Evolutionary conservation across 2,888 invertebrate species (phyloP).

Genomic region (Macrophya annulata): DNA sequence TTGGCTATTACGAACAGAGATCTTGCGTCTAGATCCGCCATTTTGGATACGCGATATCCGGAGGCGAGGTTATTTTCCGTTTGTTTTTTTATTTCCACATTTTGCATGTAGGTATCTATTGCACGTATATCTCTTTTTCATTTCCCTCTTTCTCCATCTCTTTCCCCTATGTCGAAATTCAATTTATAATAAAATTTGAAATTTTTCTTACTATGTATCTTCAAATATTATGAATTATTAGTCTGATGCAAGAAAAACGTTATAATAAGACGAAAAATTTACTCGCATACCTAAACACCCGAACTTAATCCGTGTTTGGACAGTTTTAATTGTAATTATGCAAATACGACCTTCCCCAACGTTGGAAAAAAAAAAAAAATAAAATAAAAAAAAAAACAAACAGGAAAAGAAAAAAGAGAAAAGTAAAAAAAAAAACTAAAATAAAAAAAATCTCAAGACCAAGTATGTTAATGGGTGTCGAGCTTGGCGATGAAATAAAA

Average conservation of each 20-base stretch:
- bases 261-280: not conserved
- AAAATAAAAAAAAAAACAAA: conserved; percentile 56
- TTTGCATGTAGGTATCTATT: not conserved
- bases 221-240: not conserved
- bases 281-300: not conserved
- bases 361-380: not conserved
- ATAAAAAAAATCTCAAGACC: conserved; percentile 69
- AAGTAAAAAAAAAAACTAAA: not conserved
- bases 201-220: not conserved
- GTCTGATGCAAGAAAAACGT: not conserved
- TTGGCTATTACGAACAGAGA: conserved; percentile 37
- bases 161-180: not conserved
- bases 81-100: conserved; percentile 27
- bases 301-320: conserved; percentile 34
- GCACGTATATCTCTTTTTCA: not conserved
- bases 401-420: conserved; percentile 56
- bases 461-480: conserved; percentile 77
- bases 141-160: not conserved
- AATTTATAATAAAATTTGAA: not conserved
- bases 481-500: conserved; percentile 72
- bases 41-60: conserved; percentile 37
- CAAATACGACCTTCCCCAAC: conserved; percentile 65
- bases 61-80: not conserved
- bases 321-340: conserved; percentile 68
- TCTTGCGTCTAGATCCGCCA: conserved; percentile 29